Evolutionary conservation across 2,797 vertebrate genomes (phyloP).

Genomic region (Champsocephalus esox): DNA sequence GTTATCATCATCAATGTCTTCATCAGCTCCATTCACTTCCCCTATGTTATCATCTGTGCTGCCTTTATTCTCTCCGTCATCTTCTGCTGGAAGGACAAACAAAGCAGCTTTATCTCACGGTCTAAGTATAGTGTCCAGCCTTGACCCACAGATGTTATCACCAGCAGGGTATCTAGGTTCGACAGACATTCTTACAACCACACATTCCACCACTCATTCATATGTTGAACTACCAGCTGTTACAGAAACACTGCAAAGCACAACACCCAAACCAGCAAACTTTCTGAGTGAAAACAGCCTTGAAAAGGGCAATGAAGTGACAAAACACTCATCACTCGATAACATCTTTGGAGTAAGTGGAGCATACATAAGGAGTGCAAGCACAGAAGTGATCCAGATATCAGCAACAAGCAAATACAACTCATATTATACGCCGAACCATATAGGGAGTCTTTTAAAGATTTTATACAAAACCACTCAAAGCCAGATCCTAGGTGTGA

Average conservation of each 20-base stretch:
- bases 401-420: slow-evolving; percentile 24
- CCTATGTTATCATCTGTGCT: slow-evolving; percentile 24
- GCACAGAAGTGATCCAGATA: slow-evolving; percentile 22
- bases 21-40: slow-evolving; percentile 27
- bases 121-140: slow-evolving; percentile 66
- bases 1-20: slow-evolving; percentile 20
- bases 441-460: slow-evolving; percentile 30
- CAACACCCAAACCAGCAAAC: slow-evolving; percentile 20
- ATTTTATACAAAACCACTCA: slow-evolving; percentile 31
- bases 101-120: slow-evolving; percentile 48
- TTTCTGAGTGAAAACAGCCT: slow-evolving; percentile 32
- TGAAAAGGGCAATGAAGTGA: slow-evolving; percentile 42
- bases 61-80: slow-evolving; percentile 35
- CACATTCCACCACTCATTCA: slow-evolving; percentile 25
- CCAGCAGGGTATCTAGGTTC: slow-evolving; percentile 65
- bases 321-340: slow-evolving; percentile 21
- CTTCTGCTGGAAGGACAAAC: slow-evolving; percentile 37
- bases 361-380: slow-evolving; percentile 21
- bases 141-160: slow-evolving; percentile 62
- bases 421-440: slow-evolving; percentile 16
- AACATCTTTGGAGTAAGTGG: slow-evolving; percentile 20
- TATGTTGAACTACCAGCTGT: slow-evolving; percentile 33
- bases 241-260: slow-evolving; percentile 24
- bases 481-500: slow-evolving; percentile 28
- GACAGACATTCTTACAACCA: slow-evolving; percentile 41